Conservation (phyloP, 2,113 vertebrate genomes). For the Macroglossus sobrinus region DNA sequence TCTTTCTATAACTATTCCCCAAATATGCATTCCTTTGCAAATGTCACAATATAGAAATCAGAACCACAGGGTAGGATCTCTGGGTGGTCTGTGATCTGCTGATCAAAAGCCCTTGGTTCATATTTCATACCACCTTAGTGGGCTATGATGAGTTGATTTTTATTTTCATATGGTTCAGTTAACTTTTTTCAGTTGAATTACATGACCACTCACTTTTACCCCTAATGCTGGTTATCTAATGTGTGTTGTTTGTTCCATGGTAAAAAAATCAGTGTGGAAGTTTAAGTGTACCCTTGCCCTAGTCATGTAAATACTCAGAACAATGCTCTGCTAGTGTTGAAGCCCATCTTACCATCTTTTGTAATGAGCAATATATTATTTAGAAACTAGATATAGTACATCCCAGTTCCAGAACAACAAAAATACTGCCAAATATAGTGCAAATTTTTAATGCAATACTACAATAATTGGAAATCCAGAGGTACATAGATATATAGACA, state of each 20-base stretch:
- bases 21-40: slow-evolving; percentile 49
- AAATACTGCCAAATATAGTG: background rate
- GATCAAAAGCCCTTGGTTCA: slow-evolving; percentile 23
- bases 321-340: background rate
- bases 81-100: slow-evolving; percentile 40
- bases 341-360: background rate
- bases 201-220: background rate
- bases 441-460: background rate
- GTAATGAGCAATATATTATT: slow-evolving; percentile 6
- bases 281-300: background rate
- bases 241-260: slow-evolving; percentile 10
- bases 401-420: background rate
- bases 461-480: background rate
- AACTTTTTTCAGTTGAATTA: slow-evolving; percentile 47
- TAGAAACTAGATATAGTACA: background rate
- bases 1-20: slow-evolving; percentile 57
- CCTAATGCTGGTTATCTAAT: background rate
- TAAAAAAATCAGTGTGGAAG: background rate
- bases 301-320: slow-evolving; percentile 36
- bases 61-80: background rate
- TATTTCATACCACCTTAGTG: slow-evolving; percentile 1
- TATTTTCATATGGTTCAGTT: background rate
- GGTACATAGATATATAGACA: background rate
- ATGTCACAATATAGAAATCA: slow-evolving; percentile 29
- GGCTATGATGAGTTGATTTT: background rate